Evolutionary conservation across 2,113 vertebrate genomes (phyloP).

Genomic region (Macrotus californicus): DNA sequence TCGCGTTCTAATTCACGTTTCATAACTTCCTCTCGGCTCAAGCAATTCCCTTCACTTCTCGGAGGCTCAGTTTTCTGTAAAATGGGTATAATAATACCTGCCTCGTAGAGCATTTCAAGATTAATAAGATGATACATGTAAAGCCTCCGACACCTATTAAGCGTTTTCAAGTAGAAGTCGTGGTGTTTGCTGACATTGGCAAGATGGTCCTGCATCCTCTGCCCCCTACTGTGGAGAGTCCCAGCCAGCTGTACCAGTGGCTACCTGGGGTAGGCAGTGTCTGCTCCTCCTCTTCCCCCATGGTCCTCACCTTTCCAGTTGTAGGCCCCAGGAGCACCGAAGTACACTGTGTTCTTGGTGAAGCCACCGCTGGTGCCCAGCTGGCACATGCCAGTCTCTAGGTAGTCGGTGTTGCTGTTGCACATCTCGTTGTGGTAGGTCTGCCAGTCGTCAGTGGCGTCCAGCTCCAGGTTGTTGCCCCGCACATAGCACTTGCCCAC

Average conservation of each 20-base stretch:
- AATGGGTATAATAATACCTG: neutral
- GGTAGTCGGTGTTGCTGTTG: conserved; percentile 82
- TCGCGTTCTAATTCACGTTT: neutral
- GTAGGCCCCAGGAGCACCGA: conserved; percentile 87
- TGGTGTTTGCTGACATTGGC: neutral
- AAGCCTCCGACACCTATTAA: neutral
- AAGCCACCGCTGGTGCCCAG: conserved; percentile 92
- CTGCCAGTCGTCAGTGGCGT: conserved; percentile 89
- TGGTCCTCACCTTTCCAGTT: conserved; percentile 88
- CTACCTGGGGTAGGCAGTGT: neutral
- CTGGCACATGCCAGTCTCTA: conserved; percentile 90
- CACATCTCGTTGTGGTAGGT: conserved; percentile 87
- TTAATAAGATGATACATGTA: neutral
- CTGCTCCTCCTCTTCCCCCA: neutral
- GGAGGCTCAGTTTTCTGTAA: neutral
- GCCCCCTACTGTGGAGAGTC: too few species aligned
- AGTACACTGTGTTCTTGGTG: conserved; percentile 83
- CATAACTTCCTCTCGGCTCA: neutral
- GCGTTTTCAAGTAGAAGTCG: neutral
- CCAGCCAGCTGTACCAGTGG: neutral
- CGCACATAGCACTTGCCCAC: conserved; percentile 92
- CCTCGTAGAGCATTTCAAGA: neutral
- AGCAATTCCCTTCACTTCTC: neutral
- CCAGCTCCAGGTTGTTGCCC: conserved; percentile 85
- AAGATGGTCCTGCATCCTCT: neutral